Percentiles rank a stretch among this genome's conserved stretches.
These are phyloP conservation scores for Ylistrum balloti DNA, from an alignment of 1,140 invertebrate species.

Conservation along the genomic window DNA sequence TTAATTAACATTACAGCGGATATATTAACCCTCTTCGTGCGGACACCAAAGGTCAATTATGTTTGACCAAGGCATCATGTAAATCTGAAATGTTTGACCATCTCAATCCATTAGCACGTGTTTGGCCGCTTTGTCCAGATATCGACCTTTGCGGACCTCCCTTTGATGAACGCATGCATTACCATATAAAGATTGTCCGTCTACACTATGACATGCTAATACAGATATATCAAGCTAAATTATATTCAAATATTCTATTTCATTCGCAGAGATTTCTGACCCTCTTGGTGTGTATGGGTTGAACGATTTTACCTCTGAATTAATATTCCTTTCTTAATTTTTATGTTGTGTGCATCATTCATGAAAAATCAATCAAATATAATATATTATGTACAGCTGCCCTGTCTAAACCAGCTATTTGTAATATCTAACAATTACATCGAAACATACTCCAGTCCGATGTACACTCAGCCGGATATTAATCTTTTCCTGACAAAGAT, in stretches of 20 bases:
- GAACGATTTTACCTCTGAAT: no score
- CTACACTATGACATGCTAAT: neutral
- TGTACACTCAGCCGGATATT: no score
- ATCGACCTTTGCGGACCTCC: neutral
- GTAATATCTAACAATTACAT: no score
- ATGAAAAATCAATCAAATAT: no score
- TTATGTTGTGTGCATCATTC: no score
- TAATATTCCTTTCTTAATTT: no score
- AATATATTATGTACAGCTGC: no score
- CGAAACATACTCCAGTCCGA: no score
- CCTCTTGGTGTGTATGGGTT: no score
- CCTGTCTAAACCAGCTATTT: no score
- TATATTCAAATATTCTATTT: neutral
- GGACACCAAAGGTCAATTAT: conserved; percentile 25
- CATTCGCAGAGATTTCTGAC: no score
- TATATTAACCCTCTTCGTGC: neutral
- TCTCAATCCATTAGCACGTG: neutral
- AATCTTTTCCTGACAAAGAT: no score
- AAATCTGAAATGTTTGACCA: neutral
- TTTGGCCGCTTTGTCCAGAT: neutral
- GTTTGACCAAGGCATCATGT: neutral
- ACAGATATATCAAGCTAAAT: neutral
- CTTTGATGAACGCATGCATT: neutral
- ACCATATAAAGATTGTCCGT: neutral
- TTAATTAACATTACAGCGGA: neutral